phyloP scores from a whole-genome alignment of 2,888 invertebrate species.

The Griposia aprilina region DNA sequence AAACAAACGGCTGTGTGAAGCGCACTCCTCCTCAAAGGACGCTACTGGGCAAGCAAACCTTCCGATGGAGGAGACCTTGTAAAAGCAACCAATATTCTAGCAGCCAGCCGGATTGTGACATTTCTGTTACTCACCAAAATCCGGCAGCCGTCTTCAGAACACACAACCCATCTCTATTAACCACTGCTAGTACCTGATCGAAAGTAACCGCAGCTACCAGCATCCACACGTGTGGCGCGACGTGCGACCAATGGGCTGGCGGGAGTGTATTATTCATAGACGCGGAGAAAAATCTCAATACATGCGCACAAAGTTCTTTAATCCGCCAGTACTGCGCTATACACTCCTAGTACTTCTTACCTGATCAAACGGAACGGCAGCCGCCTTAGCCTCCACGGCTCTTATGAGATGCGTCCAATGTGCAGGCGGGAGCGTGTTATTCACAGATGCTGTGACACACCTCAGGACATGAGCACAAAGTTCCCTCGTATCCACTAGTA shows the following conservation, averaged over 20 bases:
- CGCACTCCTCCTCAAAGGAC: background rate
- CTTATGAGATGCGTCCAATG: slow-evolving; percentile 71
- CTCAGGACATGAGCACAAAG: slow-evolving; percentile 67
- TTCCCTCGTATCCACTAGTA: slow-evolving; percentile 69
- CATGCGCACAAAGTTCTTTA: background rate
- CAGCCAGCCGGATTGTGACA: background rate
- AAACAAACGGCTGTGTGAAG: background rate
- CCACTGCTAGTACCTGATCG: background rate
- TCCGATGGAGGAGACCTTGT: background rate
- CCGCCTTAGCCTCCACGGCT: slow-evolving; percentile 67
- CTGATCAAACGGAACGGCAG: slow-evolving; percentile 74
- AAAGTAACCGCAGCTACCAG: slow-evolving; percentile 47
- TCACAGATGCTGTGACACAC: slow-evolving; percentile 65
- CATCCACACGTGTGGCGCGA: background rate
- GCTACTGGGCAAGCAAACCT: background rate
- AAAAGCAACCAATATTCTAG: background rate
- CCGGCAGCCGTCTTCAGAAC: background rate
- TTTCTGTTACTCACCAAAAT: background rate
- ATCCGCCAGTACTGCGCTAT: background rate
- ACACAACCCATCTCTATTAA: background rate
- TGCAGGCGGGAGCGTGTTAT: slow-evolving; percentile 68
- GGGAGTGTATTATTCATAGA: slow-evolving; percentile 69
- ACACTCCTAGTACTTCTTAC: slow-evolving; percentile 63
- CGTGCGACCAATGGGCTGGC: slow-evolving; percentile 61
- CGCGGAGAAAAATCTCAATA: slow-evolving; percentile 23